These are phyloP conservation scores for Diloba caeruleocephala DNA, from an alignment of 2,888 invertebrate species.

Conservation along the genomic window DNA sequence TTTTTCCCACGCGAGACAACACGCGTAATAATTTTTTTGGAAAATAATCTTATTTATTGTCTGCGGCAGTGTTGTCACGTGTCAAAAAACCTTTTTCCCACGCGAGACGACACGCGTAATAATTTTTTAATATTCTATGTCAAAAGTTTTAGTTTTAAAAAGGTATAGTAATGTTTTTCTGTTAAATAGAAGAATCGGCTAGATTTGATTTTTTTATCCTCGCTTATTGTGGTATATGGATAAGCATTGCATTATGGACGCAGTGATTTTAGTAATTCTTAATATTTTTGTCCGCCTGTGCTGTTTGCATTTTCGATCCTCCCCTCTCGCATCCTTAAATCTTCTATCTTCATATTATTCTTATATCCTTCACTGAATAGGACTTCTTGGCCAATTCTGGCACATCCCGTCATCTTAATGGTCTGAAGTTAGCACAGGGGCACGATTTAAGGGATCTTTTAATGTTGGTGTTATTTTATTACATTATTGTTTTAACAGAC, in stretches of 20 bases:
- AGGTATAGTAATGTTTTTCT: conserved; percentile 29
- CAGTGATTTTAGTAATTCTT: neutral
- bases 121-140: conserved; percentile 13
- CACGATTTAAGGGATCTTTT: too few relatives aligned
- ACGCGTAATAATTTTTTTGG: conserved; percentile 7
- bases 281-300: too few relatives aligned
- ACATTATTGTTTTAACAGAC: too few relatives aligned
- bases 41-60: conserved; percentile 36
- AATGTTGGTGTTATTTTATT: too few relatives aligned
- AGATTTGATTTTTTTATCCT: conserved; percentile 30
- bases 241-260: conserved; percentile 1
- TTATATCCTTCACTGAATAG: too few relatives aligned
- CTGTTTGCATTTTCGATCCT: too few relatives aligned
- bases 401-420: too few relatives aligned
- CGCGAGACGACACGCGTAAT: conserved; percentile 9
- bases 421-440: too few relatives aligned
- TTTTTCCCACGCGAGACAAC: conserved; percentile 6
- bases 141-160: conserved; percentile 31
- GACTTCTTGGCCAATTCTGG: too few relatives aligned
- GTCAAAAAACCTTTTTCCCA: neutral
- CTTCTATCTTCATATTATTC: too few relatives aligned
- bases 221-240: neutral
- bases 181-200: conserved; percentile 46
- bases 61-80: conserved; percentile 38
- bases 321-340: too few relatives aligned